phyloP scores from a whole-genome alignment of 2,888 invertebrate genomes.

The Pammene fasciana region DNA sequence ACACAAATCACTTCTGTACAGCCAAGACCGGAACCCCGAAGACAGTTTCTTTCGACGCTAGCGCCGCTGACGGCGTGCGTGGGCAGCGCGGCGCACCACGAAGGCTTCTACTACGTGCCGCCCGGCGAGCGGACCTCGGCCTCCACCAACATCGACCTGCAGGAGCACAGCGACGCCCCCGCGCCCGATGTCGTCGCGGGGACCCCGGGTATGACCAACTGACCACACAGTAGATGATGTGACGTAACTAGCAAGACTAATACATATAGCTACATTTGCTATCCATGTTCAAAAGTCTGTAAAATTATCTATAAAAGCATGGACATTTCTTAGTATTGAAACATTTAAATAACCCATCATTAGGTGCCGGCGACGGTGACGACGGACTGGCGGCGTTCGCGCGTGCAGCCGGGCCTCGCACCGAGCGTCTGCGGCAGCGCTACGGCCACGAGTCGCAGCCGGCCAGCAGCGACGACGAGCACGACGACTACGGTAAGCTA shows the following conservation, averaged over 20 bases:
- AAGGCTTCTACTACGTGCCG: slow-evolving; percentile 81
- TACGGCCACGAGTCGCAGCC: slow-evolving; percentile 83
- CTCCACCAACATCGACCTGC: slow-evolving; percentile 85
- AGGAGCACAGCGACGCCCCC: slow-evolving; percentile 78
- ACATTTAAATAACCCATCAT: no score
- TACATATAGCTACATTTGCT: no score
- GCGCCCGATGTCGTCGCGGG: slow-evolving; percentile 92
- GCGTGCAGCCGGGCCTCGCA: slow-evolving; percentile 91
- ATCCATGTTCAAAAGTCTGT: no score
- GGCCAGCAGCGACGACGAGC: slow-evolving; percentile 87
- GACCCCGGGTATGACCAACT: slow-evolving; percentile 80
- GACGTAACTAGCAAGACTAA: no score
- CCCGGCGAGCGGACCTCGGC: slow-evolving; percentile 84
- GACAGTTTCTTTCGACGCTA: slow-evolving; percentile 90
- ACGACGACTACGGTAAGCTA: slow-evolving; percentile 90
- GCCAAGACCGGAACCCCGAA: slow-evolving; percentile 85
- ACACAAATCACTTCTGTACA: no score
- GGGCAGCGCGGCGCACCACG: slow-evolving; percentile 78
- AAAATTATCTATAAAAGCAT: no score
- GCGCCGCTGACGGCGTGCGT: slow-evolving; percentile 92
- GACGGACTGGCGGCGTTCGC: slow-evolving; percentile 93
- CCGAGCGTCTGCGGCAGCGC: slow-evolving; percentile 91
- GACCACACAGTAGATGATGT: not conserved
- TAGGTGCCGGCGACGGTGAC: slow-evolving; percentile 85
- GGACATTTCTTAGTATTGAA: no score